phyloP scores from a whole-genome alignment of 2,888 invertebrate species.

The Artemia sinica region DNA sequence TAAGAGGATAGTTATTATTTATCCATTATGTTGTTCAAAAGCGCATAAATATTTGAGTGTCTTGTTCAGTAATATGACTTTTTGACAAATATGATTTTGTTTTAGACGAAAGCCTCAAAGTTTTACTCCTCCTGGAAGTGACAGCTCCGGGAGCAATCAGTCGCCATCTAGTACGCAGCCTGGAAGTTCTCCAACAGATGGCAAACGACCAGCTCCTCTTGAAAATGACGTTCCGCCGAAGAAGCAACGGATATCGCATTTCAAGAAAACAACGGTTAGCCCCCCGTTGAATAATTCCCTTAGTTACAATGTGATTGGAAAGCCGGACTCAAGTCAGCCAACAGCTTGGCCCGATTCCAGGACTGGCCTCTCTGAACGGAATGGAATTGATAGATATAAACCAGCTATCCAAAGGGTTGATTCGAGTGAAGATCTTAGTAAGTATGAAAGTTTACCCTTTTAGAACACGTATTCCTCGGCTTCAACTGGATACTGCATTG shows the following conservation, averaged over 20 bases:
- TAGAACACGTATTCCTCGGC: no score
- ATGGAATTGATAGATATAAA: constrained; percentile 7
- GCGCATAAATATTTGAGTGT: no score
- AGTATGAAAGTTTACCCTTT: not conserved
- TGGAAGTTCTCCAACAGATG: constrained; percentile 16
- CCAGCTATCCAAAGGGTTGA: not conserved
- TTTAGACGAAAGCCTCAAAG: constrained; percentile 70
- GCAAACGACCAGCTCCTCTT: constrained; percentile 31
- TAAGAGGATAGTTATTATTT: no score
- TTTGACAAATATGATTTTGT: constrained; percentile 25
- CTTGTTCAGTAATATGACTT: no score
- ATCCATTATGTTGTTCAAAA: no score
- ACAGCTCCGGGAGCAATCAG: constrained; percentile 54
- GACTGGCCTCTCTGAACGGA: not conserved
- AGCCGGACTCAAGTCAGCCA: constrained; percentile 22
- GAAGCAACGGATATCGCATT: constrained; percentile 73
- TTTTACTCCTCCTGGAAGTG: constrained; percentile 72
- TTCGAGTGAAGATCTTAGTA: constrained; percentile 2
- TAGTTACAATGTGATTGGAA: constrained; percentile 22
- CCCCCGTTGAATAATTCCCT: constrained; percentile 21
- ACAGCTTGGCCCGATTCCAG: not conserved
- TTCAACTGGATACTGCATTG: no score
- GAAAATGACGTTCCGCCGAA: constrained; percentile 42
- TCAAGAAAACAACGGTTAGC: constrained; percentile 40
- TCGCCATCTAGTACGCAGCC: constrained; percentile 45